A percentile compares a stretch with the other conserved stretches of the same genome.
Evolutionary conservation across 2,888 invertebrate genomes (phyloP).

Genomic region (Gandaritis pyraliata): DNA sequence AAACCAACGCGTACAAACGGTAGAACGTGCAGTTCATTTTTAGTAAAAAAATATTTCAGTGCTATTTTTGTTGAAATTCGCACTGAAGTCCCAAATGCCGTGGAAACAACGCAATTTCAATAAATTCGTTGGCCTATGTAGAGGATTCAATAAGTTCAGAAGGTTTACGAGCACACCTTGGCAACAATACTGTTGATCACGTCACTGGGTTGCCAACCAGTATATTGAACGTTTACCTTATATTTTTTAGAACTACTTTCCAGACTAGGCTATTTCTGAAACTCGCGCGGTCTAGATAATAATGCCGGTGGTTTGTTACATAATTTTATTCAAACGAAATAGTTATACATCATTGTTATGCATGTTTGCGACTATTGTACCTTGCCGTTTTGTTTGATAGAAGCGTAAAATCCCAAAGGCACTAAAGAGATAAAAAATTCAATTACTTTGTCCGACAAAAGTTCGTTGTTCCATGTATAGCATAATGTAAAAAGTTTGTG

Average conservation of each 20-base stretch:
- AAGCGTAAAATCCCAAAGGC: conserved; percentile 30
- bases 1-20: too few relatives aligned
- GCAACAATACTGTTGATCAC: conserved; percentile 41
- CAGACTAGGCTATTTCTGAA: conserved; percentile 65
- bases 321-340: background rate
- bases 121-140: conserved; percentile 34
- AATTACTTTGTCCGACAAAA: conserved; percentile 51
- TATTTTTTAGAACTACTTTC: conserved; percentile 54
- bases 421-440: conserved; percentile 53
- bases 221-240: conserved; percentile 34
- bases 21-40: background rate
- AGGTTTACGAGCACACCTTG: conserved; percentile 40
- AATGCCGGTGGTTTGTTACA: conserved; percentile 30
- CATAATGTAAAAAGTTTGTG: conserved; percentile 69
- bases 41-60: background rate
- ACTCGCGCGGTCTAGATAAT: conserved; percentile 59
- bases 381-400: conserved; percentile 8
- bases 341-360: background rate
- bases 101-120: conserved; percentile 29
- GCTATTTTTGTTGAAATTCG: conserved; percentile 9
- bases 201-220: conserved; percentile 34
- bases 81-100: conserved; percentile 18
- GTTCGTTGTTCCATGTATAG: conserved; percentile 56
- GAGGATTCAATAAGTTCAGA: conserved; percentile 39
- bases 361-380: background rate